Percentiles rank a stretch among this genome's conserved stretches.
phyloP scores from a whole-genome alignment of 2,797 vertebrate species.

The Neopelma chrysocephalum region DNA sequence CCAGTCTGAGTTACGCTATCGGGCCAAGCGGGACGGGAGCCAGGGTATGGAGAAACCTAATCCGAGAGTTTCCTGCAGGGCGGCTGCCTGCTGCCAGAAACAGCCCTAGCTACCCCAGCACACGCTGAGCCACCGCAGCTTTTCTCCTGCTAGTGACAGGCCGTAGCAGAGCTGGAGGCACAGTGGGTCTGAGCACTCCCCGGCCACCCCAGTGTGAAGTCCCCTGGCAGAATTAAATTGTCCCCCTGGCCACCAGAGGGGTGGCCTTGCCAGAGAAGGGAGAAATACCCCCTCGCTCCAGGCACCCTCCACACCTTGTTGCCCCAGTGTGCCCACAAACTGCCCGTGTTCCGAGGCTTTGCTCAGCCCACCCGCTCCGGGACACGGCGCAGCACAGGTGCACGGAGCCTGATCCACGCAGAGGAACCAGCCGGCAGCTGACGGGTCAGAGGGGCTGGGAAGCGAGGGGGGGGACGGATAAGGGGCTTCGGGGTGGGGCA shows the following conservation, averaged over 20 bases:
- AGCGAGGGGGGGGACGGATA: neutral
- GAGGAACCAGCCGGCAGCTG: neutral
- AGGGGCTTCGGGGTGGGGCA: neutral
- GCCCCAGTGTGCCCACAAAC: neutral
- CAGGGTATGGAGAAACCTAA: neutral
- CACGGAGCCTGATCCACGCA: neutral
- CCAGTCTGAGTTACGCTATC: neutral
- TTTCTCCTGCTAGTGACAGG: neutral
- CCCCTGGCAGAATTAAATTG: neutral
- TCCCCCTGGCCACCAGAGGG: neutral
- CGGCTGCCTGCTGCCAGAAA: neutral
- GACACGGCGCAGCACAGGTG: neutral
- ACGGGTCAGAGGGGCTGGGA: neutral
- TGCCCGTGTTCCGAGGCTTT: neutral
- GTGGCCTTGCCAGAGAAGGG: neutral
- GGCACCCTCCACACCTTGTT: neutral
- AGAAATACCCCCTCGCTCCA: accelerated
- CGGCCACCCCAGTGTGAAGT: neutral
- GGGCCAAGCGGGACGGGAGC: neutral
- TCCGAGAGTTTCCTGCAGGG: neutral
- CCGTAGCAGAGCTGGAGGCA: neutral
- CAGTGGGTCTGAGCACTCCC: accelerated
- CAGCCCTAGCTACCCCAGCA: neutral
- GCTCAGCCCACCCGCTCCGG: neutral
- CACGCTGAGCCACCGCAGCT: neutral